A percentile compares a stretch with the other conserved stretches of the same genome.
These are phyloP conservation scores for Gallinago solitaria DNA, from an alignment of 2,797 vertebrate genomes.

Conservation along the genomic window DNA sequence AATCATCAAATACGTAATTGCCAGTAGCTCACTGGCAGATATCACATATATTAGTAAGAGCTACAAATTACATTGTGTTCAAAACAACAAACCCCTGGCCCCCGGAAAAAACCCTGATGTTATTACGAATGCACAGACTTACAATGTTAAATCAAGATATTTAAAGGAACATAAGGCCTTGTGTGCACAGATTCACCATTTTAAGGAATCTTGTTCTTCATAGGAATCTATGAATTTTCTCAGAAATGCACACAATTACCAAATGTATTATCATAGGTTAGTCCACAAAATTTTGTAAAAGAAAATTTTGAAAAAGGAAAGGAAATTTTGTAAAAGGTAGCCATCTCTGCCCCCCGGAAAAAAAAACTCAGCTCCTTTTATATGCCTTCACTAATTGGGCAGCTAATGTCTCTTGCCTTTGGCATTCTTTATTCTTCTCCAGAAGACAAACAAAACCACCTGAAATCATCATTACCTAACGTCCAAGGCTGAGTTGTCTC, in stretches of 20 bases:
- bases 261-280: background rate
- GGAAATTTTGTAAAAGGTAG: too few relatives aligned
- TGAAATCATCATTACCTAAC: background rate
- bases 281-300: background rate
- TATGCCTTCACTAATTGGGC: background rate
- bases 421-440: background rate
- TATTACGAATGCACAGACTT: background rate
- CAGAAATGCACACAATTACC: background rate
- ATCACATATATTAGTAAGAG: background rate
- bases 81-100: background rate
- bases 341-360: background rate
- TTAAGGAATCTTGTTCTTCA: background rate
- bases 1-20: background rate
- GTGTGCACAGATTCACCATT: background rate
- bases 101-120: accelerated
- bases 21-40: background rate
- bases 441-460: background rate
- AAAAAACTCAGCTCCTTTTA: background rate
- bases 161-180: background rate
- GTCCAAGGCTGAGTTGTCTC: background rate
- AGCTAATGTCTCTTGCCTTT: background rate
- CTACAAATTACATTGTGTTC: background rate
- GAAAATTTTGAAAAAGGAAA: background rate
- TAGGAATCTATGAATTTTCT: background rate
- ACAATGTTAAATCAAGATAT: background rate